A percentile compares a stretch with the other conserved stretches of the same genome.
Evolutionary conservation across 2,113 vertebrate genomes (phyloP).

Genomic region (Sinosuthora webbiana): DNA sequence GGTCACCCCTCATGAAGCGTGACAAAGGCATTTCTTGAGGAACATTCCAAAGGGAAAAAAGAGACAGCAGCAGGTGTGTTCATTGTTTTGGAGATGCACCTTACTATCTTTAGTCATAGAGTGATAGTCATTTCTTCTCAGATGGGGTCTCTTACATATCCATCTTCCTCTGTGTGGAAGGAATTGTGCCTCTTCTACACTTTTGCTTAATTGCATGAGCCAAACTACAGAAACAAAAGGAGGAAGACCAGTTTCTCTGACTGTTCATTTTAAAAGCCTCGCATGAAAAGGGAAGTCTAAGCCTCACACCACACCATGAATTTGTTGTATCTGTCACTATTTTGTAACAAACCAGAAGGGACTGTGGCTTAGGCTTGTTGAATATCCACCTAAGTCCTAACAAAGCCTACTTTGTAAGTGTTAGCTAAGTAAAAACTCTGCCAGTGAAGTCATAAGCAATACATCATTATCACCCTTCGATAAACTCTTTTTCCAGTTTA

Average conservation of each 20-base stretch:
- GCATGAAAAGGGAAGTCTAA: not conserved
- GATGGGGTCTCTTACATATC: not conserved
- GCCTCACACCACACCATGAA: not conserved
- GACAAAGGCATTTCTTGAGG: not conserved
- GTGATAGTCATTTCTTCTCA: not conserved
- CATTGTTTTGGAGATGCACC: not conserved
- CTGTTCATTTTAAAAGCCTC: not conserved
- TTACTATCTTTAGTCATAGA: not conserved
- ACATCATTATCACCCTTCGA: not conserved
- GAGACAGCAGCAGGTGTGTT: not conserved
- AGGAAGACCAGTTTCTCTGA: not conserved
- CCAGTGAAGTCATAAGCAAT: constrained; percentile 42
- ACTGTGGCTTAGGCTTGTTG: not conserved
- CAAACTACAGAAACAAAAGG: not conserved
- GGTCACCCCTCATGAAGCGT: not conserved
- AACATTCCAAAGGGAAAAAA: not conserved
- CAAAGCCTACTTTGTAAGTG: constrained; percentile 16
- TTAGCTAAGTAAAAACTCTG: constrained; percentile 41
- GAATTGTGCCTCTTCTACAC: not conserved
- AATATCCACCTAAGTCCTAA: not conserved
- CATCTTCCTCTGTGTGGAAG: not conserved
- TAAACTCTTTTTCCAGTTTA: constrained; percentile 15
- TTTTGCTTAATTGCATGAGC: not conserved
- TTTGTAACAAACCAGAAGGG: not conserved
- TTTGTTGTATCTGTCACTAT: not conserved